A percentile compares a stretch with the other conserved stretches of the same genome.
phyloP scores from a whole-genome alignment of 1,140 invertebrate genomes.

The Pinna nobilis region DNA sequence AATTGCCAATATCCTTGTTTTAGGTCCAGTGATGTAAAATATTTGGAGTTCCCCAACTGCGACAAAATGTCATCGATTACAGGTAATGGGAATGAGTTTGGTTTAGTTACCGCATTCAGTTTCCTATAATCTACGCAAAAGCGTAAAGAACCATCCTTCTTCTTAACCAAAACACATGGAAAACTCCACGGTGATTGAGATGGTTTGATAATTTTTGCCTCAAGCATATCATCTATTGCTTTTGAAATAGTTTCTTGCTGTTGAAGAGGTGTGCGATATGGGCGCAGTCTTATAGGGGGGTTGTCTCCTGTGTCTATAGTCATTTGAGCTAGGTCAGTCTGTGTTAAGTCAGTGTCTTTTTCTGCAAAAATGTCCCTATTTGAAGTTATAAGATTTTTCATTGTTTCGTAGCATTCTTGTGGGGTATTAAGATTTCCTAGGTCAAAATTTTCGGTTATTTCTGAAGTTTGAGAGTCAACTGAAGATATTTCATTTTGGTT shows the following conservation, averaged over 20 bases:
- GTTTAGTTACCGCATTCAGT: constrained; percentile 53
- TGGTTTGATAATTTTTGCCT: constrained; percentile 38
- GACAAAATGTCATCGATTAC: constrained; percentile 60
- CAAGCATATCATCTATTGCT: constrained; percentile 41
- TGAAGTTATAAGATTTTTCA: background rate
- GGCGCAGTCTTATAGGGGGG: constrained; percentile 38
- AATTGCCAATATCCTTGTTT: constrained; percentile 72
- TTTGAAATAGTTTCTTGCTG: constrained; percentile 34
- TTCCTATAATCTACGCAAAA: constrained; percentile 60
- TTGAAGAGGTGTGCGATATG: constrained; percentile 40
- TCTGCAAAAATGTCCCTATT: constrained; percentile 11
- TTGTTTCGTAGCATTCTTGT: background rate
- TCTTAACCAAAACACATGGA: constrained; percentile 59
- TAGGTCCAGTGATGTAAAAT: constrained; percentile 53
- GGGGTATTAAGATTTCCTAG: background rate
- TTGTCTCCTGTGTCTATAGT: constrained; percentile 36
- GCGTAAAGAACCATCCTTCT: constrained; percentile 50
- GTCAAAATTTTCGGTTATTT: background rate
- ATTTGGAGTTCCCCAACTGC: constrained; percentile 38
- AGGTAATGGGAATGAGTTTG: constrained; percentile 54
- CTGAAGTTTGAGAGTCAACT: background rate
- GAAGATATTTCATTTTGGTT: background rate
- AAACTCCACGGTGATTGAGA: constrained; percentile 49
- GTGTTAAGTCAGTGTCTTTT: constrained; percentile 14
- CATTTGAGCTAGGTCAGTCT: constrained; percentile 32